A percentile compares a stretch with the other conserved stretches of the same genome.
Evolutionary conservation across 2,888 invertebrate species (phyloP).

Genomic region (Junonia oenone): DNA sequence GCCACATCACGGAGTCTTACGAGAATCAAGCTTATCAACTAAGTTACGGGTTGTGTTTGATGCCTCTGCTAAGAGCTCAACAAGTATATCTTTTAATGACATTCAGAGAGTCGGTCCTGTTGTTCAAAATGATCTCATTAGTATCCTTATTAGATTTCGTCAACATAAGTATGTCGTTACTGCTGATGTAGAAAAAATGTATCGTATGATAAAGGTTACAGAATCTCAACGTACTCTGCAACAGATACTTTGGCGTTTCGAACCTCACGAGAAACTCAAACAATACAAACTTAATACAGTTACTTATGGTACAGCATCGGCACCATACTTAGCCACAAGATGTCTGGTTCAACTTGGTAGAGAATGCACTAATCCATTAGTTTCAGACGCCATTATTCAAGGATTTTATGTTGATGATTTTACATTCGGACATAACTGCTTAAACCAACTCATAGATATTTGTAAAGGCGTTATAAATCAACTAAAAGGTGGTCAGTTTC

Average conservation of each 20-base stretch:
- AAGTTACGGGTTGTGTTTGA: not conserved
- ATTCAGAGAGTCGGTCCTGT: conserved; percentile 11
- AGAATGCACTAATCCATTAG: not conserved
- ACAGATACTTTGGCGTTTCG: not conserved
- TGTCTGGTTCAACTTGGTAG: not conserved
- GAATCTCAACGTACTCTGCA: conserved; percentile 1
- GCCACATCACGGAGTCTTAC: not conserved
- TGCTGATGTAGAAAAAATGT: conserved; percentile 13
- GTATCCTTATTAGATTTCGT: conserved; percentile 9
- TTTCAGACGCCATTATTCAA: not conserved
- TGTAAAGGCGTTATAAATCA: not conserved
- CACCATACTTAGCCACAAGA: not conserved
- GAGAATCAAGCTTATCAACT: not conserved
- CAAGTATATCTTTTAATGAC: not conserved
- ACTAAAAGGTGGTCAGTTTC: not conserved
- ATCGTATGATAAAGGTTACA: not conserved
- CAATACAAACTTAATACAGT: not conserved
- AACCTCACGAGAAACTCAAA: not conserved
- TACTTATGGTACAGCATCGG: not conserved
- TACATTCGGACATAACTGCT: not conserved
- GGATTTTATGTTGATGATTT: not conserved
- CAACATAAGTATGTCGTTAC: conserved; percentile 11
- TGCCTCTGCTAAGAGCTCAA: not conserved
- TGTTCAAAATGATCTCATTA: conserved; percentile 9
- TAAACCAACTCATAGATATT: not conserved